phyloP scores from a whole-genome alignment of 1,140 invertebrate species.

The Listronotus oregonensis region DNA sequence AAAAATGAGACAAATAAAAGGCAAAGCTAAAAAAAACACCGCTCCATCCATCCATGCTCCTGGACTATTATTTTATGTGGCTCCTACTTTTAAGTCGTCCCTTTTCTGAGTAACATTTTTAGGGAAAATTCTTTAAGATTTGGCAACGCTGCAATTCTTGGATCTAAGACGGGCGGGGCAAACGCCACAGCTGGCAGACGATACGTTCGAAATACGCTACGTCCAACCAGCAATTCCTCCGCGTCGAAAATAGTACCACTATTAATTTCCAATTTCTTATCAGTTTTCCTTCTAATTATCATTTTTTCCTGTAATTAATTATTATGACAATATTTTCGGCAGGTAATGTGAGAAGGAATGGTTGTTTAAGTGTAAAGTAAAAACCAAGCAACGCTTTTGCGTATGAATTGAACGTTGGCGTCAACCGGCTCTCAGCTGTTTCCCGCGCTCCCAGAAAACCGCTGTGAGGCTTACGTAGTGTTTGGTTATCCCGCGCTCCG shows the following conservation, averaged over 20 bases:
- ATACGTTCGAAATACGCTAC: conserved; percentile 53
- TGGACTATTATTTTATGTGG: not conserved
- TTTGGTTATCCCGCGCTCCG: conserved; percentile 52
- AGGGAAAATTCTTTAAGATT: conserved; percentile 9
- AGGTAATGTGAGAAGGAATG: not conserved
- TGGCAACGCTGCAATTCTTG: conserved; percentile 19
- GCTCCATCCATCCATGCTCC: not conserved
- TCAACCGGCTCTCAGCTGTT: conserved; percentile 66
- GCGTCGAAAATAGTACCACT: conserved; percentile 58
- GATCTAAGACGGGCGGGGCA: conserved; percentile 54
- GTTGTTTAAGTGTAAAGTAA: not conserved
- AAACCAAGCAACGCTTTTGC: conserved; percentile 50
- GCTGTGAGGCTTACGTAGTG: conserved; percentile 57
- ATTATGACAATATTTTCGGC: not conserved
- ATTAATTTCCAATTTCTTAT: conserved; percentile 17
- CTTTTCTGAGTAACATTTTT: not conserved
- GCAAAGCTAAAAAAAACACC: too few relatives aligned
- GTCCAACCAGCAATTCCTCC: conserved; percentile 55
- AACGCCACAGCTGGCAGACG: conserved; percentile 64
- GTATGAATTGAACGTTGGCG: conserved; percentile 58
- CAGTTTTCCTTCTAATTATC: not conserved
- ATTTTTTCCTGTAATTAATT: not conserved
- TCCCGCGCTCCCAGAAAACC: conserved; percentile 68
- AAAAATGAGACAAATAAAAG: too few relatives aligned
- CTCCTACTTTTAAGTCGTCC: not conserved